phyloP scores from a whole-genome alignment of 2,113 vertebrate genomes.

The Riparia riparia region DNA sequence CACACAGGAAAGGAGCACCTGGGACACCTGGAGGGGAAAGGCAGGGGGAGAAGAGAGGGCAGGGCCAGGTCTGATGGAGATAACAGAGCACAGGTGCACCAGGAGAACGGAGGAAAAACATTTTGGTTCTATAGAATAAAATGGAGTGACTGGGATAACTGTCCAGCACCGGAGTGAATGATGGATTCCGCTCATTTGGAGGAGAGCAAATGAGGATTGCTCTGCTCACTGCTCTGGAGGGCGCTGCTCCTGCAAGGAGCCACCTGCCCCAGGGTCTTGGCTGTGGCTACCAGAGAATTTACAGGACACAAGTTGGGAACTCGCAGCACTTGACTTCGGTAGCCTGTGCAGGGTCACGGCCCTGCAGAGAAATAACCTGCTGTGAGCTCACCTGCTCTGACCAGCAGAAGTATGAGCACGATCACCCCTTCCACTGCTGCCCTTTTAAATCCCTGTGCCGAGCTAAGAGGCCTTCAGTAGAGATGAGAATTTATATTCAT shows the following conservation, averaged over 20 bases:
- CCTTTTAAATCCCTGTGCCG: neutral
- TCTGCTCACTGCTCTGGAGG: neutral
- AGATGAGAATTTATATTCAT: neutral
- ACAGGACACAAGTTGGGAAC: neutral
- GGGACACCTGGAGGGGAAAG: neutral
- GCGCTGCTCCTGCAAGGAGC: neutral
- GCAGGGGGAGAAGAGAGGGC: neutral
- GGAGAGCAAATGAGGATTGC: neutral
- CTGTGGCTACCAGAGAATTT: neutral
- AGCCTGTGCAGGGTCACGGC: neutral
- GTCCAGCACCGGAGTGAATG: neutral
- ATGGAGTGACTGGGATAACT: neutral
- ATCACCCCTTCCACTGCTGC: neutral
- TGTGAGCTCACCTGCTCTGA: neutral
- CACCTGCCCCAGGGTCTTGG: neutral
- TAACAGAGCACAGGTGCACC: no score
- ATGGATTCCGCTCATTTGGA: neutral
- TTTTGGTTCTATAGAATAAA: accelerated
- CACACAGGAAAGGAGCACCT: neutral
- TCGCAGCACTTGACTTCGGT: neutral
- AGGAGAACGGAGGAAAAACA: neutral
- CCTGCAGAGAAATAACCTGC: neutral
- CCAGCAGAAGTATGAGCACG: neutral
- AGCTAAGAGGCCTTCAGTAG: neutral
- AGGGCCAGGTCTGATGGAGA: neutral